A percentile compares a stretch with the other conserved stretches of the same genome.
These are phyloP conservation scores for Poecilia latipinna DNA, from an alignment of 2,113 vertebrate genomes.

Conservation along the genomic window DNA sequence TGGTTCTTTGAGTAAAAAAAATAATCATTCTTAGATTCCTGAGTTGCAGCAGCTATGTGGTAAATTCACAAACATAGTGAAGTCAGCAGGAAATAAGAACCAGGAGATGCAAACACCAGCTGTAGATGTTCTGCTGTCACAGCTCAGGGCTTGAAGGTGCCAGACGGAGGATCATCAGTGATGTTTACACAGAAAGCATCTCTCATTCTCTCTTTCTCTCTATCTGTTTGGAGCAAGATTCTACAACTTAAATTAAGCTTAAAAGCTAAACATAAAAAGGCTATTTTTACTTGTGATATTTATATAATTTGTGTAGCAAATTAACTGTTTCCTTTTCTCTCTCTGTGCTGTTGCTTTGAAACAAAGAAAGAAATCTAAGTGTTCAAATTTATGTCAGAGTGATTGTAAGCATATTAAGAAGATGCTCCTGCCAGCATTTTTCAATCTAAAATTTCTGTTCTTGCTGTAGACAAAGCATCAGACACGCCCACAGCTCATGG, in stretches of 20 bases:
- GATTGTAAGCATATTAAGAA: too few relatives aligned
- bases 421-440: too few relatives aligned
- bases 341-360: too few relatives aligned
- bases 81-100: not conserved
- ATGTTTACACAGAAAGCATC: conserved; percentile 49
- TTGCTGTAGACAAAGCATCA: too few relatives aligned
- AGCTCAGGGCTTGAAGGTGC: conserved; percentile 24
- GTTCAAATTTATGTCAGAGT: too few relatives aligned
- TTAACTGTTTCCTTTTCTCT: not conserved
- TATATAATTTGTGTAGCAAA: not conserved
- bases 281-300: not conserved
- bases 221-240: conserved; percentile 35
- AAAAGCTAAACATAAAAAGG: conserved; percentile 13
- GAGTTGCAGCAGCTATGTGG: not conserved
- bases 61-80: not conserved
- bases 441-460: too few relatives aligned
- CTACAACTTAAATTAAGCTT: conserved; percentile 21
- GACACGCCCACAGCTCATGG: too few relatives aligned
- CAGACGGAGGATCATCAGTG: conserved; percentile 39
- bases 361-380: too few relatives aligned
- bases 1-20: not conserved
- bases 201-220: not conserved
- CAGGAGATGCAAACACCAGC: not conserved
- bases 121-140: conserved; percentile 1
- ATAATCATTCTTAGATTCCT: not conserved